phyloP scores from a whole-genome alignment of 2,797 vertebrate genomes.

The Pygocentrus nattereri region DNA sequence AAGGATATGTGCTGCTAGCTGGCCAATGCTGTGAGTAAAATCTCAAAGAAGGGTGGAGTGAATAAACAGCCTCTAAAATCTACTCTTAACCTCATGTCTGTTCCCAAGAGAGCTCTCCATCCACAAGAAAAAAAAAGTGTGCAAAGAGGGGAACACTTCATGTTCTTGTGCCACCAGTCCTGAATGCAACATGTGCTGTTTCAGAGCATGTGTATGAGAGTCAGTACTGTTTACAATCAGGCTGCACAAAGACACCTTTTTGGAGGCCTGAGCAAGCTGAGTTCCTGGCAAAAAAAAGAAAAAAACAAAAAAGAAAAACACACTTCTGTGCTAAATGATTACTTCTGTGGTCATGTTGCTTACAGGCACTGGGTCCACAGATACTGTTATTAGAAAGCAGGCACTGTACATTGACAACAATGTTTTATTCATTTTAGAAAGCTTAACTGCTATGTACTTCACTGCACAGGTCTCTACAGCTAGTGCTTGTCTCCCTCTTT shows the following conservation, averaged over 20 bases:
- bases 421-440: constrained; percentile 57
- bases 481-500: constrained; percentile 21
- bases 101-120: not conserved
- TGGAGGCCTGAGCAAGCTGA: constrained; percentile 22
- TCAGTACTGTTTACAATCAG: constrained; percentile 56
- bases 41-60: not conserved
- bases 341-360: constrained; percentile 44
- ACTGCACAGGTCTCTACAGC: constrained; percentile 19
- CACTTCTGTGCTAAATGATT: constrained; percentile 37
- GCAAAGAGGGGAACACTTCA: constrained; percentile 20
- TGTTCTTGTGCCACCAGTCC: constrained; percentile 15
- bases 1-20: not conserved
- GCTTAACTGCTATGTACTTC: constrained; percentile 30
- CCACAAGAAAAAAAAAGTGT: not conserved
- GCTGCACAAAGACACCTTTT: constrained; percentile 62
- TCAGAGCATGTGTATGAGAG: constrained; percentile 22
- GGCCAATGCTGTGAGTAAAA: not conserved
- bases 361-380: constrained; percentile 26
- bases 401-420: constrained; percentile 39
- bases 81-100: not conserved
- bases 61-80: constrained; percentile 3
- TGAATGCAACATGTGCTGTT: constrained; percentile 35
- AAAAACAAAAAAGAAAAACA: too few species aligned
- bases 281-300: constrained; percentile 37
- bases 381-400: too few species aligned